Evolutionary conservation across 2,888 invertebrate genomes (phyloP), one percentile per base, ranked within the genome.

Genomic region (Polyommatus iphigenia): DNA sequence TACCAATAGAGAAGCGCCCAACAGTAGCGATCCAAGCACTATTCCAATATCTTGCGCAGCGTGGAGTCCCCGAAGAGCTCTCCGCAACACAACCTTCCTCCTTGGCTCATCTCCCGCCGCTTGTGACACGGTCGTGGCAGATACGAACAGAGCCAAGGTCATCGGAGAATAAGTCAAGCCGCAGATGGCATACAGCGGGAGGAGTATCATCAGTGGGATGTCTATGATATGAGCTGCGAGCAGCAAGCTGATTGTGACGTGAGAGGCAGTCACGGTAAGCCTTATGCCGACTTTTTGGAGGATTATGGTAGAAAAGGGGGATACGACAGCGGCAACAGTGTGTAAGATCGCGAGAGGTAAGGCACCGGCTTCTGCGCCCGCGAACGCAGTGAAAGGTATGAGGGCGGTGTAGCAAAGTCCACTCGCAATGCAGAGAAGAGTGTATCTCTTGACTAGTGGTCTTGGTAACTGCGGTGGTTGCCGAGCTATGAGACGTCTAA

Each of bases 401-500:
- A 96, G 94, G 0, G 96, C 96, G 5, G 96, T 95, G 0, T 96
- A 96, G 79, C 95, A 95, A 15, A 96, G 92, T 0, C 95, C 94
- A 83, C 96, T 96, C 46, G 96, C 89, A 81, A 95, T 80, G 87
- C 95, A 93, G 81, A 96, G 87, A 78, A 96, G 87, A 62, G 95
- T 87, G 85, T 96, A 91, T 82, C 90, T 88, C 89, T 86, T 84
- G 87, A 94, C 88, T 83, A 94, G 80, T 82, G 94, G 84, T 87
- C 93, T 84, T 86, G 95, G 94, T 87, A 95, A 81, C 90, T 94
- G 85, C 86, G 92, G 85, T 0, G 94, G 93, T 54, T 89, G 92
- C 59, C 92, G 83, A 0, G 96, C 96, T 77, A 97, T 95, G 18
- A 97, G 92, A 0, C 97, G 95, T 4, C 97, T 95, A 13, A 97